Percentiles rank a stretch among this genome's conserved stretches.
These are phyloP conservation scores for Drosophila eohydei DNA, from an alignment of 2,888 invertebrate species.

Conservation along the genomic window DNA sequence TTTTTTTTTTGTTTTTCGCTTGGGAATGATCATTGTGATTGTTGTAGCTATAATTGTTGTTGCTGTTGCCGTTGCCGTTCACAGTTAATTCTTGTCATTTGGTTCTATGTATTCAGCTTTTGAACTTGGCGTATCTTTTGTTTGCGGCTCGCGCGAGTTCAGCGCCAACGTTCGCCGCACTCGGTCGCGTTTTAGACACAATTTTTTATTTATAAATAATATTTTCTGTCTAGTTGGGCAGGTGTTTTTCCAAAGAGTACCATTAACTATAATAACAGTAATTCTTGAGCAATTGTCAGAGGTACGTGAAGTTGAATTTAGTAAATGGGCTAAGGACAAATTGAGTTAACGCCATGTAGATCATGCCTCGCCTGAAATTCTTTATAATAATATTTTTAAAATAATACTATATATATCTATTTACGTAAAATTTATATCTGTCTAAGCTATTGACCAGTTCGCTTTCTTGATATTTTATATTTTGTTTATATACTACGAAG, in stretches of 20 bases:
- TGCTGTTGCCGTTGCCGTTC: constrained; percentile 35
- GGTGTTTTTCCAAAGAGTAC: constrained; percentile 21
- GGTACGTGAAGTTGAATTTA: constrained; percentile 19
- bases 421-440: neutral
- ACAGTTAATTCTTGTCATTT: constrained; percentile 57
- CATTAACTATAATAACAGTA: constrained; percentile 22
- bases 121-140: constrained; percentile 47
- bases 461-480: constrained; percentile 4
- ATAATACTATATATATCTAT: neutral
- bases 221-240: constrained; percentile 1
- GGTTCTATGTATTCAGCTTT: constrained; percentile 35
- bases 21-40: constrained; percentile 13
- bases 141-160: constrained; percentile 56
- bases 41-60: constrained; percentile 24
- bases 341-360: constrained; percentile 2
- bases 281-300: constrained; percentile 23
- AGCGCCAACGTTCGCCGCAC: constrained; percentile 48
- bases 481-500: constrained; percentile 18
- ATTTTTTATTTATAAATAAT: neutral
- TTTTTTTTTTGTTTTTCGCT: constrained; percentile 9
- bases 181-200: constrained; percentile 45
- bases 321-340: neutral
- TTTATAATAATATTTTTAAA: neutral
- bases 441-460: constrained; percentile 5
- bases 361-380: neutral